Evolutionary conservation across 2,888 invertebrate genomes (phyloP).

Genomic region (Orthonychiurus folsomi): DNA sequence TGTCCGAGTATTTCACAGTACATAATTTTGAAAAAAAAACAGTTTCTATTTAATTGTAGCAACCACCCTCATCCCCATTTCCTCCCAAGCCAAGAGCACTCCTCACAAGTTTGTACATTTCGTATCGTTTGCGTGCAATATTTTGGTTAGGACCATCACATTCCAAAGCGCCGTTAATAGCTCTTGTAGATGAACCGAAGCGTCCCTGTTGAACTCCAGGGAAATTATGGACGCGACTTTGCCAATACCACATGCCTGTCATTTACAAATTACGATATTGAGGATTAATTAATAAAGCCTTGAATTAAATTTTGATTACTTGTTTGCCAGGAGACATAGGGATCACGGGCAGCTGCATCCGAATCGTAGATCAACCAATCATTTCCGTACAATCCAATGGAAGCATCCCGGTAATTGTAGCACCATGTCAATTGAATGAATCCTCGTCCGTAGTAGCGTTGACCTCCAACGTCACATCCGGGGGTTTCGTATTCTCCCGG

Average conservation of each 20-base stretch:
- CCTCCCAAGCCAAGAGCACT: constrained; percentile 17
- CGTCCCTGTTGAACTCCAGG: constrained; percentile 12
- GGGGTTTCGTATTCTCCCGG: constrained; percentile 20
- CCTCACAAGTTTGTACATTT: constrained; percentile 18
- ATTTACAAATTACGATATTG: no score
- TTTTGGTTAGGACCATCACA: constrained; percentile 7
- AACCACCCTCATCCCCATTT: constrained; percentile 26
- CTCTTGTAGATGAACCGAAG: constrained; percentile 13
- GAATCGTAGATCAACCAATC: constrained; percentile 10
- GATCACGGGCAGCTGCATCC: constrained; percentile 6
- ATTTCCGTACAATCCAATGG: not conserved
- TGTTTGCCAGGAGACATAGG: constrained; percentile 12
- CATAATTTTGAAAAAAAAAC: not conserved
- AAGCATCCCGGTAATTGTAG: constrained; percentile 5
- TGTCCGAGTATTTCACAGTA: no score
- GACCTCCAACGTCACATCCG: constrained; percentile 15
- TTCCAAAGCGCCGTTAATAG: constrained; percentile 11
- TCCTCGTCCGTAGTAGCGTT: constrained; percentile 17
- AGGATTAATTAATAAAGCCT: no score
- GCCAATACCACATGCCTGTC: constrained; percentile 15
- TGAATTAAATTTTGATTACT: no score
- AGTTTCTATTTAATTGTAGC: constrained; percentile 25
- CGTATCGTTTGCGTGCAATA: constrained; percentile 17
- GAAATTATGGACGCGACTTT: constrained; percentile 1
- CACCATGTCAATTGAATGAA: constrained; percentile 16